phyloP scores from a whole-genome alignment of 2,113 vertebrate species.

The Hippoglossus stenolepis region DNA sequence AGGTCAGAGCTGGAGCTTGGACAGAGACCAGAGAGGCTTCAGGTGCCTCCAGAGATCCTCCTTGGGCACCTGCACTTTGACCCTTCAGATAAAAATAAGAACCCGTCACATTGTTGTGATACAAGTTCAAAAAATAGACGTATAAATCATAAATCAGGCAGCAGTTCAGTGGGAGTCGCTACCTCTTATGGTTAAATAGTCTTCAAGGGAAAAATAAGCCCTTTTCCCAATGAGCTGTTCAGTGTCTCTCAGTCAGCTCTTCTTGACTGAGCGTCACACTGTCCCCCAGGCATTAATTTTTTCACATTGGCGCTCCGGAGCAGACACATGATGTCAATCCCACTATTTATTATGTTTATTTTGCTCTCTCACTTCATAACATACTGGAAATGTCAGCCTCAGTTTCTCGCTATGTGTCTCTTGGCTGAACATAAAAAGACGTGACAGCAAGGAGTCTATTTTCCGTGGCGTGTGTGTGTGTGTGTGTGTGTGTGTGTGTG shows the following conservation, averaged over 20 bases:
- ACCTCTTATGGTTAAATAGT: conserved; percentile 16
- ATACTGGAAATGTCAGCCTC: conserved; percentile 66
- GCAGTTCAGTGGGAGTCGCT: background rate
- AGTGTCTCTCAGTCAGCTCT: conserved; percentile 32
- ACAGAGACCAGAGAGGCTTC: too few species aligned
- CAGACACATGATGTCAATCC: conserved; percentile 76
- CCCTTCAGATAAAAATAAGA: background rate
- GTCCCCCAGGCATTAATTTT: conserved; percentile 14
- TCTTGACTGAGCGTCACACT: conserved; percentile 6
- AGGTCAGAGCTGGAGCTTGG: too few species aligned
- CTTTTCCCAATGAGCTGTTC: conserved; percentile 7
- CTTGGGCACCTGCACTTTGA: conserved; percentile 7
- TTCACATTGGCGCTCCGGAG: conserved; percentile 25
- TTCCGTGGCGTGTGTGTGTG: conserved; percentile 49
- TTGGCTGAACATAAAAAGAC: conserved; percentile 72
- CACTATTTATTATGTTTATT: conserved; percentile 77
- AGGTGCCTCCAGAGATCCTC: conserved; percentile 4
- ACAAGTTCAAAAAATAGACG: background rate
- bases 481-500: background rate
- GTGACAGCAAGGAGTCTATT: conserved; percentile 66
- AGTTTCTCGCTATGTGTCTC: conserved; percentile 66
- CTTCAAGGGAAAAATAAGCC: conserved; percentile 35
- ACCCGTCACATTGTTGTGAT: background rate
- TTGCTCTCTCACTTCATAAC: conserved; percentile 68
- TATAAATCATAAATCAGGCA: conserved; percentile 16